These are phyloP conservation scores for Julus scanicus DNA, from an alignment of 2,888 invertebrate species.

Conservation along the genomic window DNA sequence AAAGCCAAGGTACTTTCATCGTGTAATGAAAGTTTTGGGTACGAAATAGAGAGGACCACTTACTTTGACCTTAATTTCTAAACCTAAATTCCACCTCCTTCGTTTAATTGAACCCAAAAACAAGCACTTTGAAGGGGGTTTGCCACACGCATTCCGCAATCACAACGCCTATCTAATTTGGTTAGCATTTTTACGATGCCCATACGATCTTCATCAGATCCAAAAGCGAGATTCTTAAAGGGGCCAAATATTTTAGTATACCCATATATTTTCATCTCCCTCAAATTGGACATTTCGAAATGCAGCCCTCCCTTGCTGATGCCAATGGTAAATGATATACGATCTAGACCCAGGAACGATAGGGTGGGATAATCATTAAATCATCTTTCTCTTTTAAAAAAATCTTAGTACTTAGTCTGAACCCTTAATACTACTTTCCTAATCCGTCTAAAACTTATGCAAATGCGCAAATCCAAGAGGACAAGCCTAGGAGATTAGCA, in stretches of 20 bases:
- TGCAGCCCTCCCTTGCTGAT: background rate
- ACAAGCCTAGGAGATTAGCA: background rate
- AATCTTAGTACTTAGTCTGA: background rate
- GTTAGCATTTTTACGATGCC: background rate
- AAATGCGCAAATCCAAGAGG: background rate
- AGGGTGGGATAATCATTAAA: background rate
- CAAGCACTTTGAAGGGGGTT: background rate
- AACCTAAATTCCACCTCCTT: conserved; percentile 30
- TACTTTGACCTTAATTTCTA: conserved; percentile 2
- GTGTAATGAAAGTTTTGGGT: background rate
- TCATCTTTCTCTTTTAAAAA: background rate
- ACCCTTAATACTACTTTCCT: background rate
- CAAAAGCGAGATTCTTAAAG: too few relatives aligned
- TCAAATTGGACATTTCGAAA: background rate
- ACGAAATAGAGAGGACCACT: background rate
- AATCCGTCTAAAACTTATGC: conserved; percentile 5
- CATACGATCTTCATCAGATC: background rate
- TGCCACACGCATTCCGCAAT: background rate
- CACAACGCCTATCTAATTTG: conserved; percentile 23
- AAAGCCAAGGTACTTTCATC: background rate
- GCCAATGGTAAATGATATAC: background rate
- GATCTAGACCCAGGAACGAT: background rate
- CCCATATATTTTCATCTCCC: background rate
- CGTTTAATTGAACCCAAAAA: conserved; percentile 23
- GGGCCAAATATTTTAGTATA: background rate